Percentiles rank a stretch among this genome's conserved stretches.
Evolutionary conservation across 1,140 invertebrate genomes (phyloP).

Genomic region (Agraylea sexmaculata): DNA sequence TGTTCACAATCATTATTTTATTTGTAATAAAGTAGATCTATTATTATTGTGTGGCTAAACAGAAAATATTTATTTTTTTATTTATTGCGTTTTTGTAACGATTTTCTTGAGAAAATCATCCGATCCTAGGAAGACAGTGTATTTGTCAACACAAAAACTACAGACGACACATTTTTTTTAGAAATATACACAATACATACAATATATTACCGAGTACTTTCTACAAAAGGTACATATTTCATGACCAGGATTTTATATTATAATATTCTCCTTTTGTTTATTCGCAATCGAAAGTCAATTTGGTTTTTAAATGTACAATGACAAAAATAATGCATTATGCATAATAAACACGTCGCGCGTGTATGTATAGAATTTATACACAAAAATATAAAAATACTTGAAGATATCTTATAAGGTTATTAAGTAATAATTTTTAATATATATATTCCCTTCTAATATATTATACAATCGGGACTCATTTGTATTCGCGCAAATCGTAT

Average conservation of each 20-base stretch:
- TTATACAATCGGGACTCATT: conserved; percentile 21
- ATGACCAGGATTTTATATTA: neutral
- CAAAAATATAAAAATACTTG: conserved; percentile 23
- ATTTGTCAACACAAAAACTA: conserved; percentile 16
- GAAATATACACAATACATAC: conserved; percentile 6
- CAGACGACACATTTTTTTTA: conserved; percentile 16
- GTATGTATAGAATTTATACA: conserved; percentile 17
- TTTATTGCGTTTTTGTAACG: too few relatives aligned
- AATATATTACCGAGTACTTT: too few relatives aligned
- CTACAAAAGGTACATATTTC: conserved; percentile 12
- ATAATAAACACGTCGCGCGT: conserved; percentile 2
- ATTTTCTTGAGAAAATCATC: too few relatives aligned
- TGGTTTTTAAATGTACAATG: neutral
- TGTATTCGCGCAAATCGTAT: conserved; percentile 13
- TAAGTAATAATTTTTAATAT: conserved; percentile 9
- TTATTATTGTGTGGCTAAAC: too few relatives aligned
- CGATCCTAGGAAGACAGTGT: conserved; percentile 20
- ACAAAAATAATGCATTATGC: neutral
- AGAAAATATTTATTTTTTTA: too few relatives aligned
- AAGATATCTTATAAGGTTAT: conserved; percentile 19
- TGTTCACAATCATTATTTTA: too few relatives aligned
- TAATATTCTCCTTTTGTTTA: conserved; percentile 8
- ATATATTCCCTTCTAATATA: too few relatives aligned
- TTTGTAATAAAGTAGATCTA: too few relatives aligned
- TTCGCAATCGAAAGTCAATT: conserved; percentile 4